Conservation (phyloP, 2,888 invertebrate species). For the Cosmia pyralina region DNA sequence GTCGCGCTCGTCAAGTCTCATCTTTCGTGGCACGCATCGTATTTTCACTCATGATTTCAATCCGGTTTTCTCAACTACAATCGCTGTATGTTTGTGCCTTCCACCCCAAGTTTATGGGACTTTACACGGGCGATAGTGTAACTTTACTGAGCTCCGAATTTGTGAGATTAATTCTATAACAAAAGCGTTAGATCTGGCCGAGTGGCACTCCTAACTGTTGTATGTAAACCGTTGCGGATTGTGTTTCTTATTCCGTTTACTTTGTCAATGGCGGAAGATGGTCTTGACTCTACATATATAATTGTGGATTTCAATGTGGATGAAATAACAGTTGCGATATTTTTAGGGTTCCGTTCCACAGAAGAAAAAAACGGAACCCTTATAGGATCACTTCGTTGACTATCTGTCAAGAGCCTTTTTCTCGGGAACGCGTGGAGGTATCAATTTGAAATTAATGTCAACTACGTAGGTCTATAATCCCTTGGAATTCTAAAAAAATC, state of each 20-base stretch:
- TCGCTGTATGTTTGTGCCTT: constrained; percentile 50
- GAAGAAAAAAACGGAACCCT: no score
- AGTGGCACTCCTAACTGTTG: constrained; percentile 52
- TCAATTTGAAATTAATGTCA: no score
- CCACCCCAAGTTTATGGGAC: constrained; percentile 71
- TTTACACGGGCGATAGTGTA: constrained; percentile 83
- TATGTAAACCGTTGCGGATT: constrained; percentile 46
- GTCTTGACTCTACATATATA: neutral
- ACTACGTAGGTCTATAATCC: no score
- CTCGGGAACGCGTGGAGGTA: no score
- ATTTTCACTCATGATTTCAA: neutral
- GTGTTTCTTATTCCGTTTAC: constrained; percentile 34
- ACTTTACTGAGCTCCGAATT: constrained; percentile 80
- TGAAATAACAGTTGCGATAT: neutral
- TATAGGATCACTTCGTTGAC: no score
- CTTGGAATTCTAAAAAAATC: no score
- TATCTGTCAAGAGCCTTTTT: no score
- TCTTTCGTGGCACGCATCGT: no score
- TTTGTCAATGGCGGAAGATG: neutral
- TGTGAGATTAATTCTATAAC: constrained; percentile 82
- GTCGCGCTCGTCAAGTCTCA: no score
- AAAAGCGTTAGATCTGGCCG: constrained; percentile 74
- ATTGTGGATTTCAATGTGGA: neutral
- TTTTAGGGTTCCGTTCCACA: neutral
- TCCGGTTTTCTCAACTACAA: neutral